Evolutionary conservation across 92 coral and sea anemone species (phyloP).

Genomic region (Epizoanthus rinbou): DNA sequence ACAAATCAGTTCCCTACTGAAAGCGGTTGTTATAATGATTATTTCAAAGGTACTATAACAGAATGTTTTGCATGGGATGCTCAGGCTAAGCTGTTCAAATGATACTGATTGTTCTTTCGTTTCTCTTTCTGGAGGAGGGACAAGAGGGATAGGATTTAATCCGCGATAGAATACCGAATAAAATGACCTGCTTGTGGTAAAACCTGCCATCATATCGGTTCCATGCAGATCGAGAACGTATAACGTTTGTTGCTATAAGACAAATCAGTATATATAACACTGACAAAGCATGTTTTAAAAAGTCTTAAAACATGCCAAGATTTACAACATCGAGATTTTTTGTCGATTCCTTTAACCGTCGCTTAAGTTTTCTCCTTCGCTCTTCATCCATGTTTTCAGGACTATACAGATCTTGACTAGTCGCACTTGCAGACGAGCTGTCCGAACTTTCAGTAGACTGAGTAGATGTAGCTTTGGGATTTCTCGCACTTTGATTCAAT

Average conservation of each 20-base stretch:
- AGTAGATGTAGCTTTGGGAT: neutral
- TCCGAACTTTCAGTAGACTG: slow-evolving; percentile 53
- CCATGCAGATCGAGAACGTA: too few species aligned
- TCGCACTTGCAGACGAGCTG: slow-evolving; percentile 45
- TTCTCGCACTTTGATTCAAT: slow-evolving; percentile 1
- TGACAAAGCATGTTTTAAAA: neutral
- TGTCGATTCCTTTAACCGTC: slow-evolving; percentile 66
- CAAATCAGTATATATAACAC: neutral
- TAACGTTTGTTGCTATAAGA: neutral
- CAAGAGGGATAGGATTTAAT: too few species aligned
- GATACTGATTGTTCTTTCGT: too few species aligned
- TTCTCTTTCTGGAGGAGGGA: too few species aligned
- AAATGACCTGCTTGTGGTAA: too few species aligned
- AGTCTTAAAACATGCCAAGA: slow-evolving; percentile 77
- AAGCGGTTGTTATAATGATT: too few species aligned
- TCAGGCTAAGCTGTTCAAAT: too few species aligned
- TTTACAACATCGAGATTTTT: slow-evolving; percentile 77
- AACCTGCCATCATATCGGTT: too few species aligned
- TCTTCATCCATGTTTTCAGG: slow-evolving; percentile 54
- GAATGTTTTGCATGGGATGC: too few species aligned
- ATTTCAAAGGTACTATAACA: too few species aligned
- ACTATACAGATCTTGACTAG: neutral
- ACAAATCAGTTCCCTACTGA: too few species aligned
- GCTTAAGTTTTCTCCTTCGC: slow-evolving; percentile 62
- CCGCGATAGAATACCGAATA: too few species aligned